phyloP scores from a whole-genome alignment of 2,113 vertebrate genomes.

The Budorcas taxicolor region DNA sequence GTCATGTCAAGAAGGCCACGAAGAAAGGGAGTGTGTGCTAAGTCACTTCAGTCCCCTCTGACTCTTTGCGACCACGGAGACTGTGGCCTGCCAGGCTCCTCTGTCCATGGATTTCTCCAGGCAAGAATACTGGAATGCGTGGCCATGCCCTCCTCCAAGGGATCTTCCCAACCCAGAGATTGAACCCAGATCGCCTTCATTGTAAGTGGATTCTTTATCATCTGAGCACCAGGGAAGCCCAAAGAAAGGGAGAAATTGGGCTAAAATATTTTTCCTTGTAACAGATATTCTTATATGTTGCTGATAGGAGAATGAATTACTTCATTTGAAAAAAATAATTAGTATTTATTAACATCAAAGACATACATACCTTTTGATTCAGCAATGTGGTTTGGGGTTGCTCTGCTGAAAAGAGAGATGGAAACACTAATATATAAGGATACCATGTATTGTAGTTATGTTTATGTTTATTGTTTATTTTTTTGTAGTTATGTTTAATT shows the following conservation, averaged over 20 bases:
- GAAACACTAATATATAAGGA: background rate
- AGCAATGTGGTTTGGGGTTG: background rate
- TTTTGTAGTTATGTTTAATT: background rate
- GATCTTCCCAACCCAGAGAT: background rate
- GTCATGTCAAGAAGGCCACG: background rate
- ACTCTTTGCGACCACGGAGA: background rate
- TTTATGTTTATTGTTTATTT: background rate
- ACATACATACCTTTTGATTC: background rate
- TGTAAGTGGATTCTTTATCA: background rate
- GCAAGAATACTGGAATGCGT: background rate
- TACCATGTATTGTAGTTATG: background rate
- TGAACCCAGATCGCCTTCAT: rapidly evolving
- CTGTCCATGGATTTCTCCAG: background rate
- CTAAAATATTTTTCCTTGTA: background rate
- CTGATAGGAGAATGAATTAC: background rate
- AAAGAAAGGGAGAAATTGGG: background rate
- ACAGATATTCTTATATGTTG: background rate
- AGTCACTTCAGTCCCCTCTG: background rate
- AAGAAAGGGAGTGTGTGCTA: background rate
- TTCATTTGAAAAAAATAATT: slow-evolving; percentile 33
- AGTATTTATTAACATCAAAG: background rate
- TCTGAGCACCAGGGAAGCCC: background rate
- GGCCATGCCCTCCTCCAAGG: background rate
- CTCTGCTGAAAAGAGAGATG: background rate
- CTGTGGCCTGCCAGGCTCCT: background rate